Evolutionary conservation across 2,888 invertebrate species (phyloP).

Genomic region (Meta bourneti): DNA sequence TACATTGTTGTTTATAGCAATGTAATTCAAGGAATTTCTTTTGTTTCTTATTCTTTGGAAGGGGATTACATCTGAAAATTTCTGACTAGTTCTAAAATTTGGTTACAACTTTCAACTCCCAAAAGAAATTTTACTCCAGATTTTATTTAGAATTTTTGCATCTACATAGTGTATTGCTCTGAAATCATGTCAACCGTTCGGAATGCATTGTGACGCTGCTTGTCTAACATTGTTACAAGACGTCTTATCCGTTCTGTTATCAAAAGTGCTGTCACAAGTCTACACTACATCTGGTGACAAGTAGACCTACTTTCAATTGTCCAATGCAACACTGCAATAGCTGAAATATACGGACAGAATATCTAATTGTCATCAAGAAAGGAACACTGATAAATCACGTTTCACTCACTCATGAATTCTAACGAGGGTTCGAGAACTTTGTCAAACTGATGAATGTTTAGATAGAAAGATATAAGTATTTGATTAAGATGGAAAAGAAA

Average conservation of each 20-base stretch:
- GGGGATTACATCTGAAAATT: too few species aligned
- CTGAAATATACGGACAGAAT: neutral
- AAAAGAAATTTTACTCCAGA: too few species aligned
- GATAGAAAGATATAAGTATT: neutral
- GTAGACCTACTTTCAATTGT: neutral
- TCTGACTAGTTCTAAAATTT: too few species aligned
- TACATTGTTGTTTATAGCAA: too few species aligned
- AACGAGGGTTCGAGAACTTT: neutral
- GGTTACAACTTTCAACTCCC: too few species aligned
- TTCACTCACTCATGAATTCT: neutral
- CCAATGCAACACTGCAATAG: neutral
- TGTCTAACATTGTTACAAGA: neutral
- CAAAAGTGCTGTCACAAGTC: neutral
- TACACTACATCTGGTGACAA: neutral
- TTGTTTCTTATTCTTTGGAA: too few species aligned
- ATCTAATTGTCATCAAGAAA: neutral
- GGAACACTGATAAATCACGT: neutral
- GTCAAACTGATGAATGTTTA: neutral
- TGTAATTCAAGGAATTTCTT: too few species aligned
- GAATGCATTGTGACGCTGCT: neutral
- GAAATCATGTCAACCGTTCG: neutral
- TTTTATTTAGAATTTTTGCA: neutral
- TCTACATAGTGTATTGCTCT: neutral
- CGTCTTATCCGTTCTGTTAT: neutral
- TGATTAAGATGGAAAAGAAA: neutral